Conservation (phyloP, 2,888 invertebrate genomes). For the Osmoderma eremita region DNA sequence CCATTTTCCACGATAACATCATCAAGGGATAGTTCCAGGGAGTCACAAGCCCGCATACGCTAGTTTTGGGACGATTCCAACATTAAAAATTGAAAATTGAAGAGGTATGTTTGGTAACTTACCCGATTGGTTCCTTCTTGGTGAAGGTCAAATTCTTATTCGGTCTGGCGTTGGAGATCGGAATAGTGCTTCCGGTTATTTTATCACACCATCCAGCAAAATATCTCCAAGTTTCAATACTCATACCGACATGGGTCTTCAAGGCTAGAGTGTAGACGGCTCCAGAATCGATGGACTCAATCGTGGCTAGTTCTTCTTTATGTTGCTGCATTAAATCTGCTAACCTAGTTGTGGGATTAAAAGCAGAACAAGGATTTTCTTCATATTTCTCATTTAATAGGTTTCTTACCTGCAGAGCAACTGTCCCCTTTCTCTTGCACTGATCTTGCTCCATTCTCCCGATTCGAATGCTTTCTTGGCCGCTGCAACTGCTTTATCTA, state of each 20-base stretch:
- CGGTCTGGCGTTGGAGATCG: conserved; percentile 91
- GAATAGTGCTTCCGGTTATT: conserved; percentile 91
- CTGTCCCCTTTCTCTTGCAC: conserved; percentile 88
- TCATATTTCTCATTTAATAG: too few species aligned
- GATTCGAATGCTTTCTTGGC: conserved; percentile 88
- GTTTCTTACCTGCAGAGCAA: conserved; percentile 82
- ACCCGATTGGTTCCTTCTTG: conserved; percentile 89
- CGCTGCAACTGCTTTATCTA: conserved; percentile 86
- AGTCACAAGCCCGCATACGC: conserved; percentile 91
- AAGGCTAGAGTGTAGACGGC: conserved; percentile 96
- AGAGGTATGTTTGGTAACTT: conserved; percentile 49
- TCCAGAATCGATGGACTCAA: conserved; percentile 93
- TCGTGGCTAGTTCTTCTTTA: conserved; percentile 93
- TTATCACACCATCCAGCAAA: conserved; percentile 98
- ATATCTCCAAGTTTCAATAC: conserved; percentile 95
- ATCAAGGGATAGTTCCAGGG: conserved; percentile 99
- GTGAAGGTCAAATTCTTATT: conserved; percentile 91
- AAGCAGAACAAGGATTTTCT: too few species aligned
- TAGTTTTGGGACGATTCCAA: conserved; percentile 54
- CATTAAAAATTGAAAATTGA: neutral
- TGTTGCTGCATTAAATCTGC: conserved; percentile 96
- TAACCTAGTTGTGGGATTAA: too few species aligned
- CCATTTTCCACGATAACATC: conserved; percentile 99
- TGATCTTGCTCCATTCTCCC: conserved; percentile 95
- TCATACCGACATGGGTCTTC: conserved; percentile 98